Evolutionary conservation across 2,888 invertebrate genomes (phyloP).

Genomic region (Ornithoptera alexandrae): DNA sequence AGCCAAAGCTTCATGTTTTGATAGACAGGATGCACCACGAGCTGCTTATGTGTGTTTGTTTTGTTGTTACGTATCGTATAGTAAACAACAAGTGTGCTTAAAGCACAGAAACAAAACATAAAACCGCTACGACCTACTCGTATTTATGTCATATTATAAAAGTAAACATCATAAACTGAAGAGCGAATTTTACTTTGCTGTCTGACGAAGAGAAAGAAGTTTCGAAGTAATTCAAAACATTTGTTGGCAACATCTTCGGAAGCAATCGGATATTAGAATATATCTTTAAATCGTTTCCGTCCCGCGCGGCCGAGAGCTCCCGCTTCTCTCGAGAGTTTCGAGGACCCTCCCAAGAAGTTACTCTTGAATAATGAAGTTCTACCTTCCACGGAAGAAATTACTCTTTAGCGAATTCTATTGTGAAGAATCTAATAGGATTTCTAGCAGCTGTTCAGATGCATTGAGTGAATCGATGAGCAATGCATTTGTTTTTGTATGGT

Average conservation of each 20-base stretch:
- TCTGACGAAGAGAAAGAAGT: not conserved
- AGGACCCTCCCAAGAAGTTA: slow-evolving; percentile 20
- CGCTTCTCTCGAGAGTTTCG: slow-evolving; percentile 7
- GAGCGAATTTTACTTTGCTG: no score
- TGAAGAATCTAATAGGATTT: not conserved
- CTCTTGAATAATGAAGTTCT: slow-evolving; percentile 23
- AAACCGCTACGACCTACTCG: no score
- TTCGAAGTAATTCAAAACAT: slow-evolving; percentile 10
- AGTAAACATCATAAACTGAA: no score
- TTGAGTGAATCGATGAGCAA: not conserved
- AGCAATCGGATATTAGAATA: slow-evolving; percentile 21
- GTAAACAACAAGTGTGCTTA: no score
- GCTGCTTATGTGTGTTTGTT: no score
- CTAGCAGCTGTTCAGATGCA: not conserved
- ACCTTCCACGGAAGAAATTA: slow-evolving; percentile 9
- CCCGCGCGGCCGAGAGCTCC: slow-evolving; percentile 4
- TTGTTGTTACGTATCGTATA: no score
- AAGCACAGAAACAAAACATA: no score
- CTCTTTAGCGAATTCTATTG: not conserved
- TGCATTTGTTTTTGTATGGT: no score
- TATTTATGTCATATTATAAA: no score
- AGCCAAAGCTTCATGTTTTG: no score
- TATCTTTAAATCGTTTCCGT: slow-evolving; percentile 6
- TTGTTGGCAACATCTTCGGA: not conserved
- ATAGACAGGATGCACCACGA: no score